A percentile compares a stretch with the other conserved stretches of the same genome.
Conservation (phyloP, 35 echinoderm and acorn worm species). For the Apostichopus japonicus region DNA sequence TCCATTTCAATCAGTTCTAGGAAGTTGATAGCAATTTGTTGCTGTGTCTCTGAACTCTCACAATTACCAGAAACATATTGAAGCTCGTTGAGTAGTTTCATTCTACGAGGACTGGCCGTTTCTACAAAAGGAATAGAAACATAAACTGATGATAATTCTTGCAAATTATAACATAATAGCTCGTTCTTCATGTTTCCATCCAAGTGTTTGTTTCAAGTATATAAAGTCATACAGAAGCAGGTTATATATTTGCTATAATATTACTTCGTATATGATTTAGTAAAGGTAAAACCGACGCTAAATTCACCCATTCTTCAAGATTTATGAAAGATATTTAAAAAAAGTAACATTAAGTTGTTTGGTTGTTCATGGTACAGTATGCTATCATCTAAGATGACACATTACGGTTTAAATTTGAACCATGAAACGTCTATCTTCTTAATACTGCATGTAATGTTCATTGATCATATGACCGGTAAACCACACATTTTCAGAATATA, state of each 20-base stretch:
- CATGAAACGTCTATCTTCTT: no score
- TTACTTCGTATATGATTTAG: background rate
- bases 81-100: background rate
- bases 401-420: no score
- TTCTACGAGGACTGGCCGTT: background rate
- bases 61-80: constrained; percentile 7
- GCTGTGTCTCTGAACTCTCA: background rate
- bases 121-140: background rate
- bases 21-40: background rate
- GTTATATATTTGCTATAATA: background rate
- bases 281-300: background rate
- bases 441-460: background rate
- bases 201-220: background rate
- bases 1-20: background rate
- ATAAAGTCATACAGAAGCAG: background rate
- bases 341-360: background rate
- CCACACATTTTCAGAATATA: background rate
- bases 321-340: background rate
- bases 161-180: background rate
- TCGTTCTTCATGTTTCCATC: background rate
- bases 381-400: no score
- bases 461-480: background rate
- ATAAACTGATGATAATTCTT: background rate
- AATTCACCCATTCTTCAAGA: background rate
- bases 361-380: no score